These are phyloP conservation scores for Cardinalis cardinalis DNA, from an alignment of 2,113 vertebrate species.

Conservation along the genomic window DNA sequence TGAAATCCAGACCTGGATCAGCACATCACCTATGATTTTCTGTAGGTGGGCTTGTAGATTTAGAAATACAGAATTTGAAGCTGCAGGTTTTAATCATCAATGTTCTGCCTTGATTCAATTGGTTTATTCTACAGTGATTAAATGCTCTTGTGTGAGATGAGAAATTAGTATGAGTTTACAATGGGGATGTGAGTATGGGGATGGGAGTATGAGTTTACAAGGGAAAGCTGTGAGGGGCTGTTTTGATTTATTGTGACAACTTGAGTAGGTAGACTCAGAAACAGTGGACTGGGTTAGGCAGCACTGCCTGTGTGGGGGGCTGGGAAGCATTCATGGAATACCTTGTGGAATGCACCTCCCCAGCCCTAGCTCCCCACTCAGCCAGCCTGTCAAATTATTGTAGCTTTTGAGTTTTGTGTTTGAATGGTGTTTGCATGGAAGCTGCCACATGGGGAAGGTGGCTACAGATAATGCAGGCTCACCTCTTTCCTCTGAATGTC, in stretches of 20 bases:
- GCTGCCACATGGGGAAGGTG: not conserved
- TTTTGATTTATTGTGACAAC: not conserved
- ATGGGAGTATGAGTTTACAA: not conserved
- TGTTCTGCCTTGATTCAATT: not conserved
- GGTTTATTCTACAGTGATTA: not conserved
- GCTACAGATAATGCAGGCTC: not conserved
- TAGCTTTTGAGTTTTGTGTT: not conserved
- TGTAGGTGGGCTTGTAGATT: not conserved
- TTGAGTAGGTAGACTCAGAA: not conserved
- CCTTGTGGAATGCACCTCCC: not conserved
- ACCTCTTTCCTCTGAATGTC: not conserved
- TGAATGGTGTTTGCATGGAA: accelerated
- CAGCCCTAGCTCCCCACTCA: not conserved
- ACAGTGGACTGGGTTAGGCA: not conserved
- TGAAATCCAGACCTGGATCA: not conserved
- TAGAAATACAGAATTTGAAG: not conserved
- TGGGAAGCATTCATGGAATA: not conserved
- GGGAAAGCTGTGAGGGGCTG: not conserved
- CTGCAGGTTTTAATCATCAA: not conserved
- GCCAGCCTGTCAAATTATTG: not conserved
- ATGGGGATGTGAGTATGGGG: not conserved
- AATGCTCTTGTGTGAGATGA: not conserved
- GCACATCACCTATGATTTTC: accelerated
- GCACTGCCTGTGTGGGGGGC: not conserved
- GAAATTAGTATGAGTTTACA: not conserved